Conservation (phyloP, 1,140 invertebrate species). For the Drosophila nasuta region DNA sequence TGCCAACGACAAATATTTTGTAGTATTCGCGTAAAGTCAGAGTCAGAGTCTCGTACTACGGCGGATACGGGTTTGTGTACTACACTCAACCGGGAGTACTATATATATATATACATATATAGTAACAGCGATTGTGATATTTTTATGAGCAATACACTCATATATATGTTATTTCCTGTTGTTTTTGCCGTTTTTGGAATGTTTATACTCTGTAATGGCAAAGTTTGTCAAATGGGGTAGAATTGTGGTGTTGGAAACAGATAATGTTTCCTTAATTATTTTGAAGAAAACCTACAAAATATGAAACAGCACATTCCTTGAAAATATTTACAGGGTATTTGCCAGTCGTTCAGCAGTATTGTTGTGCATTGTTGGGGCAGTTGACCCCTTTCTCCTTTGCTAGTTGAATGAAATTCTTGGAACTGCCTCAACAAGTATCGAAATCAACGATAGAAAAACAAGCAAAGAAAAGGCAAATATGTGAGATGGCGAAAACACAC, state of each 20-base stretch:
- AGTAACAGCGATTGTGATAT: constrained; percentile 17
- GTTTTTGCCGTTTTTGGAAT: constrained; percentile 18
- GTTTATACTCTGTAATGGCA: neutral
- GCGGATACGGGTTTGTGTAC: constrained; percentile 13
- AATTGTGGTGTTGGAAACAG: no score
- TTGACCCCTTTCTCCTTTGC: no score
- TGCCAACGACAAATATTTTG: constrained; percentile 43
- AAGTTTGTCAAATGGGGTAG: neutral
- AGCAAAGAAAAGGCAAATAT: neutral
- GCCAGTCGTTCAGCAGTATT: no score
- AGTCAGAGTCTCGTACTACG: neutral
- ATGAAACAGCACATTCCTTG: no score
- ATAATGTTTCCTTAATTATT: no score
- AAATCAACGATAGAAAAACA: neutral
- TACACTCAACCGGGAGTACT: neutral
- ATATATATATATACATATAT: neutral
- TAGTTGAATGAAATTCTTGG: constrained; percentile 26
- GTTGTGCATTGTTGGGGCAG: no score
- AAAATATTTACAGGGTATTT: no score
- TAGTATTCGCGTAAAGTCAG: constrained; percentile 11
- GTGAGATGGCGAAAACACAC: constrained; percentile 8
- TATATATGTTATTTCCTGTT: constrained; percentile 60
- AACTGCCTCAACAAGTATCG: constrained; percentile 34
- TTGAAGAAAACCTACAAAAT: no score
- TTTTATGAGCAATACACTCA: constrained; percentile 38